Evolutionary conservation across 2,888 invertebrate genomes (phyloP).

Genomic region (Thysanoteuthis rhombus): DNA sequence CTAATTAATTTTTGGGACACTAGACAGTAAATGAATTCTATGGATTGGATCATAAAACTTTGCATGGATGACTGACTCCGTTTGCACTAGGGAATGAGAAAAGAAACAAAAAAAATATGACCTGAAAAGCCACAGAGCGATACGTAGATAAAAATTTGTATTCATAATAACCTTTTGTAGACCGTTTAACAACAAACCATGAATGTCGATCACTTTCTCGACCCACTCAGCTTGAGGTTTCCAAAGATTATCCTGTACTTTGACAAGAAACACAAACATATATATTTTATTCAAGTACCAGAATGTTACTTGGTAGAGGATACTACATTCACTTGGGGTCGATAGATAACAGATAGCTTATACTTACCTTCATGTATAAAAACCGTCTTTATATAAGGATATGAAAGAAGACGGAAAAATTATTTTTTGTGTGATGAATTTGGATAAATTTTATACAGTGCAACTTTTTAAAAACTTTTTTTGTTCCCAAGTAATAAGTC

Average conservation of each 20-base stretch:
- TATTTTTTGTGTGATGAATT: neutral
- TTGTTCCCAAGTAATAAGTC: no score
- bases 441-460: neutral
- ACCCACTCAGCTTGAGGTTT: neutral
- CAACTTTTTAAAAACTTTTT: no score
- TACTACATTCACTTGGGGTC: neutral
- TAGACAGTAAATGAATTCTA: neutral
- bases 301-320: neutral
- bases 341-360: neutral
- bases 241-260: neutral
- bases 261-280: neutral
- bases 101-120: neutral
- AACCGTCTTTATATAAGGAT: neutral
- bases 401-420: neutral
- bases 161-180: neutral
- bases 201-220: no score
- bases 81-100: neutral
- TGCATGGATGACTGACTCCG: neutral
- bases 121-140: neutral
- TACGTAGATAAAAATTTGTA: neutral
- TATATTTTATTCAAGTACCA: neutral
- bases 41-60: neutral
- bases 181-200: neutral
- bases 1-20: no score
- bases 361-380: neutral